Conservation (phyloP, 2,797 vertebrate genomes). For the Euthynnus affinis region DNA sequence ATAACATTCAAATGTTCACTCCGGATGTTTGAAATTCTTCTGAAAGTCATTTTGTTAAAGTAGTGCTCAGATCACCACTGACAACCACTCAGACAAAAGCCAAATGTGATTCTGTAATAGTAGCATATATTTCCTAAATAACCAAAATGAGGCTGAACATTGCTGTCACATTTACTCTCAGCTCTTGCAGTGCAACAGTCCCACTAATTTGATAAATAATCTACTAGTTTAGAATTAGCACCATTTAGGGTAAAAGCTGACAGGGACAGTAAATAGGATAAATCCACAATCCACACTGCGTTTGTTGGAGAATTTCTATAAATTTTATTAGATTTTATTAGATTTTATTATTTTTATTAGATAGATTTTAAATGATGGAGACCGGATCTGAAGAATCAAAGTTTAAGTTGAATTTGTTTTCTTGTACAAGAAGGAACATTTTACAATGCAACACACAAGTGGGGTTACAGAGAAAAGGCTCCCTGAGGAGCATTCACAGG, state of each 20-base stretch:
- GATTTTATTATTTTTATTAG: too few relatives aligned
- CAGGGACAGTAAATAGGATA: not conserved
- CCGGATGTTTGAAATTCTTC: conserved; percentile 11
- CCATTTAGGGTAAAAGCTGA: conserved; percentile 18
- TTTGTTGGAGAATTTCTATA: conserved; percentile 12
- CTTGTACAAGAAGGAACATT: too few relatives aligned
- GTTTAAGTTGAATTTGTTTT: too few relatives aligned
- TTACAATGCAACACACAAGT: too few relatives aligned
- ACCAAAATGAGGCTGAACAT: not conserved
- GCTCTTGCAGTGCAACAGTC: not conserved
- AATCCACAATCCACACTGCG: not conserved
- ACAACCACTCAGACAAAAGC: not conserved
- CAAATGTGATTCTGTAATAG: not conserved
- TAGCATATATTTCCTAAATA: not conserved
- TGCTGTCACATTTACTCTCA: not conserved
- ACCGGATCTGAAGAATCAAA: too few relatives aligned
- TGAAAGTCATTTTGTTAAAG: conserved; percentile 14
- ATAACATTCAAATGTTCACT: conserved; percentile 17
- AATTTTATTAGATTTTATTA: too few relatives aligned
- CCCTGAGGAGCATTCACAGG: too few relatives aligned
- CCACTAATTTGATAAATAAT: not conserved
- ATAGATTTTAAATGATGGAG: too few relatives aligned
- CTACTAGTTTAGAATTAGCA: not conserved
- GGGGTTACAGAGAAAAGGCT: too few relatives aligned
- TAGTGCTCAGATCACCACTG: not conserved